phyloP scores from a whole-genome alignment of 2,113 vertebrate species.

The Ochotona curzoniae region DNA sequence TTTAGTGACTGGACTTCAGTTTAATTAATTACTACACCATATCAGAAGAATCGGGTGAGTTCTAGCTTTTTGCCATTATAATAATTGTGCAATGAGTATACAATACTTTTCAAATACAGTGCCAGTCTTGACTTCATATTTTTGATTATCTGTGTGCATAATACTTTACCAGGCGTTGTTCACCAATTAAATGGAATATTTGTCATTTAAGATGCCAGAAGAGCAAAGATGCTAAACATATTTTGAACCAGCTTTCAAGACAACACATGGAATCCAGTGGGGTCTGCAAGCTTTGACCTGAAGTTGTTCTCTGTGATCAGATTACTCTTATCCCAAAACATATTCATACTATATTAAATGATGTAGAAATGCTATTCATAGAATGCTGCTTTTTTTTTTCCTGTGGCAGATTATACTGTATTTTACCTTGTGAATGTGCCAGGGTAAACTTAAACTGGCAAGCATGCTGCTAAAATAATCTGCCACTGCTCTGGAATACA shows the following conservation, averaged over 20 bases:
- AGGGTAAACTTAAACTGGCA: background rate
- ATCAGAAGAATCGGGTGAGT: background rate
- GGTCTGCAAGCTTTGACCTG: background rate
- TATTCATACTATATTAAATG: background rate
- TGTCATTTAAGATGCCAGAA: background rate
- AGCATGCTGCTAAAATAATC: background rate
- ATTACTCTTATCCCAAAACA: background rate
- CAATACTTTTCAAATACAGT: background rate
- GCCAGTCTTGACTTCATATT: background rate
- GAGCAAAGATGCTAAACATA: background rate
- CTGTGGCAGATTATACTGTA: background rate
- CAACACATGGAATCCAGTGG: background rate
- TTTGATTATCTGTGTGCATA: background rate
- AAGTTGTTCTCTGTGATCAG: background rate
- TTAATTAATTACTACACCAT: background rate
- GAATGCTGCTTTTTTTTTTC: background rate
- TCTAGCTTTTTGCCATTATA: background rate
- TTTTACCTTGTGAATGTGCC: background rate
- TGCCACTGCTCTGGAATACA: background rate
- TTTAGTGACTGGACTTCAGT: background rate
- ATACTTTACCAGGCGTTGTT: background rate
- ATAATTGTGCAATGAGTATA: constrained; percentile 3
- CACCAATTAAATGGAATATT: constrained; percentile 38
- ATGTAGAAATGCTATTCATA: background rate
- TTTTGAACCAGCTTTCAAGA: constrained; percentile 25